These are phyloP conservation scores for Dastarcus helophoroides DNA, from an alignment of 2,888 invertebrate genomes.

Conservation along the genomic window DNA sequence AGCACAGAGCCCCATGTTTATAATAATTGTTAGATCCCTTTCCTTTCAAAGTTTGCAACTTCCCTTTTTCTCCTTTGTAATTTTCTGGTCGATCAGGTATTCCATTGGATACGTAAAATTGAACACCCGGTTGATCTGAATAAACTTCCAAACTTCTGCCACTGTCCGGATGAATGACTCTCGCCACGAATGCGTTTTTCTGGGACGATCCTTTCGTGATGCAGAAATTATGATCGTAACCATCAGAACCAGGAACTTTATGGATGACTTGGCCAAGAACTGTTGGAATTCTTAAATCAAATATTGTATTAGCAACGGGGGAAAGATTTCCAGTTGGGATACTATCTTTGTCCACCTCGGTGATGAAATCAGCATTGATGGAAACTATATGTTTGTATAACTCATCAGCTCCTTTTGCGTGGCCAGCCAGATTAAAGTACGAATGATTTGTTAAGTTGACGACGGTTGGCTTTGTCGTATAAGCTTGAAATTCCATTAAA, in stretches of 20 bases:
- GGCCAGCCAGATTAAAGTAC: conserved; percentile 90
- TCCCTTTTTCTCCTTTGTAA: conserved; percentile 20
- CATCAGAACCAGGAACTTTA: conserved; percentile 50
- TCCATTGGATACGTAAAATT: conserved; percentile 76
- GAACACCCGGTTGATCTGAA: conserved; percentile 82
- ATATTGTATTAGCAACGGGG: conserved; percentile 56
- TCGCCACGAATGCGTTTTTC: conserved; percentile 49
- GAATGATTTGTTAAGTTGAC: conserved; percentile 81
- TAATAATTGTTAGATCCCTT: conserved; percentile 24
- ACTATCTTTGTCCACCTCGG: conserved; percentile 56
- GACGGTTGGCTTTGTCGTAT: conserved; percentile 65
- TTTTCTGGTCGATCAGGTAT: conserved; percentile 58
- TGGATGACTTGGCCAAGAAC: conserved; percentile 55
- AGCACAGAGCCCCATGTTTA: conserved; percentile 59
- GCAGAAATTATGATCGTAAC: conserved; percentile 78
- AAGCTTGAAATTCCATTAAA: conserved; percentile 62
- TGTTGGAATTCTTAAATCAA: conserved; percentile 60
- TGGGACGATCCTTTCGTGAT: conserved; percentile 49
- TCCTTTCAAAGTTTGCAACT: conserved; percentile 18
- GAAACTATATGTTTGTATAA: conserved; percentile 58
- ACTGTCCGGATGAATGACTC: conserved; percentile 52
- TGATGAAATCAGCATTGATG: conserved; percentile 67
- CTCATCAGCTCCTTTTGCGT: conserved; percentile 55
- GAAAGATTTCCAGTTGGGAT: conserved; percentile 65
- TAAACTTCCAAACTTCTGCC: conserved; percentile 71